These are phyloP conservation scores for Gymnosoma rotundatum DNA, from an alignment of 2,888 invertebrate genomes.

Conservation along the genomic window DNA sequence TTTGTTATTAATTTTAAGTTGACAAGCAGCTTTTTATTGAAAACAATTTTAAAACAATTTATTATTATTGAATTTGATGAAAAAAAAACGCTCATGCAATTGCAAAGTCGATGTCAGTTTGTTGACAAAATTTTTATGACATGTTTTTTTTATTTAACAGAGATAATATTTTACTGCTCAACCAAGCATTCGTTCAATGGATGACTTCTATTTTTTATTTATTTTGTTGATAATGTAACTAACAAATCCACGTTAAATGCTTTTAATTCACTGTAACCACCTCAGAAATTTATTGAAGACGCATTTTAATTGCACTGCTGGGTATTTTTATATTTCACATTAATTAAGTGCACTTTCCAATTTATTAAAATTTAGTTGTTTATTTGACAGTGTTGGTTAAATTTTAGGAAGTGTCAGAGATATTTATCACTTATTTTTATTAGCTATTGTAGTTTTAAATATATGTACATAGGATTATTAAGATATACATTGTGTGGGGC, in stretches of 20 bases:
- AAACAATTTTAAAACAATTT: too few relatives aligned
- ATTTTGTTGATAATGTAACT: slow-evolving; percentile 44
- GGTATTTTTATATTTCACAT: slow-evolving; percentile 15
- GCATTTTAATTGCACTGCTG: slow-evolving; percentile 25
- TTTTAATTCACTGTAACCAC: slow-evolving; percentile 61
- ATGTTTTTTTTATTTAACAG: slow-evolving; percentile 36
- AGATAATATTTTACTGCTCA: slow-evolving; percentile 63
- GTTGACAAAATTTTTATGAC: slow-evolving; percentile 45
- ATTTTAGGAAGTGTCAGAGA: too few relatives aligned
- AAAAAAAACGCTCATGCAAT: not conserved
- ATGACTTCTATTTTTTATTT: slow-evolving; percentile 57
- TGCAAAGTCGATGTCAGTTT: slow-evolving; percentile 41
- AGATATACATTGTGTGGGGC: too few relatives aligned
- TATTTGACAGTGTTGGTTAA: not conserved
- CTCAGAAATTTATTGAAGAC: slow-evolving; percentile 51
- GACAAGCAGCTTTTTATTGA: too few relatives aligned
- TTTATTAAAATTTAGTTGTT: not conserved
- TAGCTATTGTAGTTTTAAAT: too few relatives aligned
- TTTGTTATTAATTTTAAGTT: too few relatives aligned
- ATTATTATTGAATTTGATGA: not conserved
- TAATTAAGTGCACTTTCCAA: not conserved
- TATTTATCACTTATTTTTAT: too few relatives aligned
- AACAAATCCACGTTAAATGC: slow-evolving; percentile 54
- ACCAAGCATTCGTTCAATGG: slow-evolving; percentile 52
- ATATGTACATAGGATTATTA: too few relatives aligned